These are phyloP conservation scores for Brachyistius frenatus DNA, from an alignment of 2,113 vertebrate genomes.

Conservation along the genomic window DNA sequence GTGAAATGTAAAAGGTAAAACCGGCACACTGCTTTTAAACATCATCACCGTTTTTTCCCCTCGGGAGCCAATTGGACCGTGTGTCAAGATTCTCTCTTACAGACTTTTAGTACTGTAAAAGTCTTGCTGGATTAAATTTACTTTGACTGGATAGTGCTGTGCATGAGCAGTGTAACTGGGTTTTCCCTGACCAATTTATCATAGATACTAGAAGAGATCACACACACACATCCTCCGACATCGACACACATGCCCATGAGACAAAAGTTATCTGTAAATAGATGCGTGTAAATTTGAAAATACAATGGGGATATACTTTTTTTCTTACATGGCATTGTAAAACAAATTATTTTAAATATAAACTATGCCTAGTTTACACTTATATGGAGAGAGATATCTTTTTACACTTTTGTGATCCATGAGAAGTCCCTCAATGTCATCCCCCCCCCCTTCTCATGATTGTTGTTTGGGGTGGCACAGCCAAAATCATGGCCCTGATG, in stretches of 20 bases:
- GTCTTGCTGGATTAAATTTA: slow-evolving; percentile 41
- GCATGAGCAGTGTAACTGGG: slow-evolving; percentile 30
- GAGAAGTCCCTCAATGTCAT: slow-evolving; percentile 22
- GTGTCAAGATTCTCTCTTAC: slow-evolving; percentile 20
- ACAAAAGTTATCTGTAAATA: slow-evolving; percentile 90
- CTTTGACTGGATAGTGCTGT: slow-evolving; percentile 38
- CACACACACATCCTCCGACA: slow-evolving; percentile 23
- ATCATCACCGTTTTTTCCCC: slow-evolving; percentile 11
- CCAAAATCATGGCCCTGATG: slow-evolving; percentile 34
- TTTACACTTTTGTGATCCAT: slow-evolving; percentile 68
- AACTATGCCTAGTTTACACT: slow-evolving; percentile 86
- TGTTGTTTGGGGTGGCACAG: slow-evolving; percentile 27
- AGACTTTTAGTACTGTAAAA: slow-evolving; percentile 43
- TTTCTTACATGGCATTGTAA: slow-evolving; percentile 92
- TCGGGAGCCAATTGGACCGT: slow-evolving; percentile 4
- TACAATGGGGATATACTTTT: slow-evolving; percentile 91
- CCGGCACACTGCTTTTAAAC: slow-evolving; percentile 34
- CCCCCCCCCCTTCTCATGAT: background rate
- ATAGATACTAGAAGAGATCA: slow-evolving; percentile 22
- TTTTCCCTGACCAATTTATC: slow-evolving; percentile 20
- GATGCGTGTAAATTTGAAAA: slow-evolving; percentile 92
- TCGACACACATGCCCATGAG: slow-evolving; percentile 44
- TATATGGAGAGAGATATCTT: slow-evolving; percentile 68
- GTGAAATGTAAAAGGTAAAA: slow-evolving; percentile 31
- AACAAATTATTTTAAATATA: slow-evolving; percentile 87